A percentile compares a stretch with the other conserved stretches of the same genome.
These are phyloP conservation scores for Bombus sibiricus DNA, from an alignment of 1,140 invertebrate genomes.

Conservation along the genomic window DNA sequence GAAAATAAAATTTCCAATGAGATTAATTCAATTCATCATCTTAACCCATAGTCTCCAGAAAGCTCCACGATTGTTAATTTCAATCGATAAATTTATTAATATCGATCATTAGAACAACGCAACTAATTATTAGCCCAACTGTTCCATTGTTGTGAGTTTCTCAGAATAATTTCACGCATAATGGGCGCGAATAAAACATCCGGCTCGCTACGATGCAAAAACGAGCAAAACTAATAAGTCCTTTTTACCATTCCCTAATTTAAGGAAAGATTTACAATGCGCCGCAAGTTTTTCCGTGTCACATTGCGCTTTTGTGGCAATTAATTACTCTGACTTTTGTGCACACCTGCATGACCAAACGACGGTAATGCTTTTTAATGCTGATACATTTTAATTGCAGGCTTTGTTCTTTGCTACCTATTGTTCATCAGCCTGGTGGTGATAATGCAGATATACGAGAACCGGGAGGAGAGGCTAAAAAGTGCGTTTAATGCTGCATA, in stretches of 20 bases:
- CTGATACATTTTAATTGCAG: constrained; percentile 70
- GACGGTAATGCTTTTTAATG: constrained; percentile 42
- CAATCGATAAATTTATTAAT: not conserved
- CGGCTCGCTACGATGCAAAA: not conserved
- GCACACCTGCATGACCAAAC: not conserved
- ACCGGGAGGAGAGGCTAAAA: constrained; percentile 67
- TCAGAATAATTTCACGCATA: not conserved
- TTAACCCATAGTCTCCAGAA: too few species aligned
- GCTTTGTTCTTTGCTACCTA: constrained; percentile 84
- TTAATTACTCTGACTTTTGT: constrained; percentile 19
- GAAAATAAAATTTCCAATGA: too few species aligned
- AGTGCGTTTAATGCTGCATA: constrained; percentile 54
- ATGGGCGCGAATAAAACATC: not conserved
- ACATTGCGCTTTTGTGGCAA: not conserved
- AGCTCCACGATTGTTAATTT: not conserved
- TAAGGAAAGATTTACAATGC: constrained; percentile 15
- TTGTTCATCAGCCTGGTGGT: constrained; percentile 86
- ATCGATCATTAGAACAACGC: too few species aligned
- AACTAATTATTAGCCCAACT: too few species aligned
- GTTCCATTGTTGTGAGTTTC: not conserved
- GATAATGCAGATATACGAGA: constrained; percentile 79
- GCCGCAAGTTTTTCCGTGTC: constrained; percentile 18
- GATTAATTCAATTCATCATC: too few species aligned
- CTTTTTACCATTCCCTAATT: not conserved
- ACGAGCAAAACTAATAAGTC: not conserved